Percentiles rank a stretch among this genome's conserved stretches.
These are phyloP conservation scores for Muricea muricata DNA, from an alignment of 92 coral and sea anemone genomes.

Conservation along the genomic window DNA sequence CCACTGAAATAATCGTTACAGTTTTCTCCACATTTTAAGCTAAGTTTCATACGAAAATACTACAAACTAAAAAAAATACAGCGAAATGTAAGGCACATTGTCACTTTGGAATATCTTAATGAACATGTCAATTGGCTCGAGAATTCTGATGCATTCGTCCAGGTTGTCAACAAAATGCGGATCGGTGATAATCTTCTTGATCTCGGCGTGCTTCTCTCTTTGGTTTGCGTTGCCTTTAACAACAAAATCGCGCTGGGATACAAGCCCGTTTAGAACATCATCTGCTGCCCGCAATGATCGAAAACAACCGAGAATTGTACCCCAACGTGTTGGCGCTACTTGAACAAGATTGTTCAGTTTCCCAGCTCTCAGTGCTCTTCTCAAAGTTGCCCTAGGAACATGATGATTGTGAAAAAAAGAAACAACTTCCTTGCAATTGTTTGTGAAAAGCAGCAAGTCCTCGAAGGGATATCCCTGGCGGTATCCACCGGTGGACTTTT, in stretches of 20 bases:
- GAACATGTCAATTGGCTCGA: no score
- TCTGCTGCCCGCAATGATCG: neutral
- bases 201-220: neutral
- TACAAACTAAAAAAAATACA: no score
- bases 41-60: no score
- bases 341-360: neutral
- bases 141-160: no score
- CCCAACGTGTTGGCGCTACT: slow-evolving; percentile 13
- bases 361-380: neutral
- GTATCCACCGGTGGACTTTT: neutral
- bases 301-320: neutral
- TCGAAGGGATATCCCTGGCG: neutral
- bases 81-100: no score
- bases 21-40: no score
- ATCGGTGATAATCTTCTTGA: slow-evolving; percentile 8
- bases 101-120: no score
- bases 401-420: slow-evolving; percentile 4
- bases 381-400: neutral
- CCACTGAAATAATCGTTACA: no score
- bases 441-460: neutral
- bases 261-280: neutral
- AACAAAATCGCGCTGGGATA: neutral
- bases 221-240: neutral
- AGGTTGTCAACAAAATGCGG: slow-evolving; percentile 8
- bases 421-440: slow-evolving; percentile 6